A percentile compares a stretch with the other conserved stretches of the same genome.
These are phyloP conservation scores for Mus caroli DNA, from an alignment of 2,797 vertebrate species.

Conservation along the genomic window DNA sequence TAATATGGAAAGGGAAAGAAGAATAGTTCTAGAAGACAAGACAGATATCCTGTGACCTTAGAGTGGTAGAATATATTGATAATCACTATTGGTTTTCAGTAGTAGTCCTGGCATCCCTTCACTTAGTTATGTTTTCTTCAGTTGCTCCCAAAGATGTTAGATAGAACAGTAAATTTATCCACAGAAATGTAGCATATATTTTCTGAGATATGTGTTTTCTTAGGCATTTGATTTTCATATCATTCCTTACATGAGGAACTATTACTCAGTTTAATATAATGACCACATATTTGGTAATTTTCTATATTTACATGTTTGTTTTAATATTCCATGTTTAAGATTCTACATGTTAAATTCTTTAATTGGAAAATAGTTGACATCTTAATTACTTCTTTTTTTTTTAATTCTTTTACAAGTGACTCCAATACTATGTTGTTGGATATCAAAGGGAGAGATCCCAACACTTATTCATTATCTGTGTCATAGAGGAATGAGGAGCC, in stretches of 20 bases:
- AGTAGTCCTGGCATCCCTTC: background rate
- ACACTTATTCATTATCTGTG: background rate
- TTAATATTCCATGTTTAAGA: slow-evolving; percentile 32
- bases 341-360: background rate
- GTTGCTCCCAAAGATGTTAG: background rate
- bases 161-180: background rate
- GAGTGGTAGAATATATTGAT: background rate
- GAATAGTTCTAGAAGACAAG: background rate
- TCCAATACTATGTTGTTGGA: background rate
- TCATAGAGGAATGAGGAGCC: background rate
- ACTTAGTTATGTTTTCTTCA: background rate
- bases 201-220: background rate
- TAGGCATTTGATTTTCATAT: slow-evolving; percentile 54
- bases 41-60: background rate
- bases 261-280: background rate
- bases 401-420: background rate
- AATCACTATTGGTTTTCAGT: background rate
- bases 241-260: background rate
- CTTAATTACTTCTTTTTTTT: slow-evolving; percentile 42
- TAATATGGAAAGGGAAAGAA: background rate
- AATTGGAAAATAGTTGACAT: background rate
- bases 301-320: background rate
- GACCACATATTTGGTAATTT: background rate
- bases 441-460: background rate
- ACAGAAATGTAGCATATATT: background rate